Conservation (phyloP, 2,113 vertebrate species). For the Campylomormyrus tamandua region DNA sequence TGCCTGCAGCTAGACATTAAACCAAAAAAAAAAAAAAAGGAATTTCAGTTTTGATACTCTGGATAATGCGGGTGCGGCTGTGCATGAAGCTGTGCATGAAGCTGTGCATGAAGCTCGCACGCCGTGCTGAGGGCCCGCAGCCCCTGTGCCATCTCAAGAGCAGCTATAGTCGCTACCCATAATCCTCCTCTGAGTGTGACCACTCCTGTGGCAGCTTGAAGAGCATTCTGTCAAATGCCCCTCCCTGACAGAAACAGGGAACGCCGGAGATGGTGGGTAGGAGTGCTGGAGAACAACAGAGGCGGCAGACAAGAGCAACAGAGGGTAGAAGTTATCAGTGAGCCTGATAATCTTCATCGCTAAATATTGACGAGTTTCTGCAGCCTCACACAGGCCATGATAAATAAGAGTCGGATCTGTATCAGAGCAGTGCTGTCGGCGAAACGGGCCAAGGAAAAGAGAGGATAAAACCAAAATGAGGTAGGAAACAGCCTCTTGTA, state of each 20-base stretch:
- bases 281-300: not conserved
- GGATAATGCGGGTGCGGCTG: constrained; percentile 16
- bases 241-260: not conserved
- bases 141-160: not conserved
- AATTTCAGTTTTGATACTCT: constrained; percentile 38
- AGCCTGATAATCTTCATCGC: not conserved
- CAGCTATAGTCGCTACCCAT: not conserved
- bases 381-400: not conserved
- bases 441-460: not conserved
- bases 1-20: constrained; percentile 43
- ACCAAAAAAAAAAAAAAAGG: constrained; percentile 24
- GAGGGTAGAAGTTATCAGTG: not conserved
- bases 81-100: not conserved
- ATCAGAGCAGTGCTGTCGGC: not conserved
- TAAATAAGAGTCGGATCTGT: not conserved
- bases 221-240: not conserved
- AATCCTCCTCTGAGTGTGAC: not conserved
- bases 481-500: not conserved
- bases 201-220: not conserved
- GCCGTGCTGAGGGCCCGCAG: not conserved
- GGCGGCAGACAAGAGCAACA: not conserved
- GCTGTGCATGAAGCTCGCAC: not conserved
- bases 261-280: not conserved
- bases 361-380: not conserved
- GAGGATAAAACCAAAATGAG: not conserved